Base-by-base conservation (phyloP, 1,140 invertebrate genomes). In the Agrypnia vestita region DNA sequence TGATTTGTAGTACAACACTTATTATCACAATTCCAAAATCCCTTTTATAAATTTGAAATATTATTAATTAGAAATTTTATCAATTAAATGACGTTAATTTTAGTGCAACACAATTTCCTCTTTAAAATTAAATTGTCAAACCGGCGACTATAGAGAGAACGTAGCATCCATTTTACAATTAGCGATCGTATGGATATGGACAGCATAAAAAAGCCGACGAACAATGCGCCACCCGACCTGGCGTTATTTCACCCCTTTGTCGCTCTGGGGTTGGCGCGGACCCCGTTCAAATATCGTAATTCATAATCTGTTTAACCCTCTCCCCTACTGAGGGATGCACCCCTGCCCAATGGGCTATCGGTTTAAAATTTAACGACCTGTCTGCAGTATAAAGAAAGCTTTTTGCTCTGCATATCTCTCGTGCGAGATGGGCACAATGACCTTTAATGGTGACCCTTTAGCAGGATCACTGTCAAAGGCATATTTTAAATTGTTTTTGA, bases 251-350 rank as follows among this genome's bases (percentile, higher is more conserved):
- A 21, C 69, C 64, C 79, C 79, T 75, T 81, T 82, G 75, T 80
- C 78, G 53, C 56, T 56, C 12, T 64, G 44, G 56, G 56, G 56
- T 61, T 15, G 56, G 15, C 17, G 56, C 19, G 56, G 47, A 53
- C 77, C 78, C 69, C 76, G 76, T 79, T 79, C 82, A 79, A 83
- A 81, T 83, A 81, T 80, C 82, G 82, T 83, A 83, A 83, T 83
- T 83, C 82, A 83, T 83, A 83, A 83, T 83, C 82, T 83, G 82
- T 72, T 81, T 83, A 83, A 83, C 82, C 79, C 82, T 78, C 78
- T 78, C 79, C 75, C 55, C 47, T 35, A 53, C 19, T 69, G 53
- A 17, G 49, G 61, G 77, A 71, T 56, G 74, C 59, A 46, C 4
- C 74, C 55, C 71, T 47, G 67, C 67, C 21, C 73, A 62, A 10